Conservation (phyloP, 2,113 vertebrate species). For the Natator depressus region DNA sequence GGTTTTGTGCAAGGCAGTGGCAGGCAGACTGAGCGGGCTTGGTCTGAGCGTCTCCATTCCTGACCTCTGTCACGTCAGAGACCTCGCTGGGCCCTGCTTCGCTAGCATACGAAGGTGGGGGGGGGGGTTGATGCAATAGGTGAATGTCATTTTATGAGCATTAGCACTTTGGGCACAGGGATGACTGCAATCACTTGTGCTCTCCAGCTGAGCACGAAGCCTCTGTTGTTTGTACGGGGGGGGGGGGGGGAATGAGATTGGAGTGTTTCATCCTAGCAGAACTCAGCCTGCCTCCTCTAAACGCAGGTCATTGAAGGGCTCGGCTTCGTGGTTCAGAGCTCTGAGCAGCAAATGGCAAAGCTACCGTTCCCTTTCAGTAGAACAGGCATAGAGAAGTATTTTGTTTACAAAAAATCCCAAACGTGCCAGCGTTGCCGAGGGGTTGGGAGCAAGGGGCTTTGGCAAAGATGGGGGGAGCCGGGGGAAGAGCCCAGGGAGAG, state of each 20-base stretch:
- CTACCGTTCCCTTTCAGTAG: accelerated
- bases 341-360: accelerated
- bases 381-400: not conserved
- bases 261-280: not conserved
- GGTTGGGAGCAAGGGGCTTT: not conserved
- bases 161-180: not conserved
- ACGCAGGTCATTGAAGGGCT: not conserved
- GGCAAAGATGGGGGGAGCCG: not conserved
- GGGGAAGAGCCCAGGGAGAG: accelerated
- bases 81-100: constrained; percentile 12
- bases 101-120: not conserved
- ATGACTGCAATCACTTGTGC: not conserved
- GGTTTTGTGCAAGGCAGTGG: not conserved
- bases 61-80: not conserved
- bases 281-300: not conserved
- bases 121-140: constrained; percentile 10
- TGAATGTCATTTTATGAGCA: not conserved
- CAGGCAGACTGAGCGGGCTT: not conserved
- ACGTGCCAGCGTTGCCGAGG: accelerated
- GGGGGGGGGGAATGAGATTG: accelerated
- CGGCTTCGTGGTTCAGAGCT: accelerated
- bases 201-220: not conserved
- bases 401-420: accelerated
- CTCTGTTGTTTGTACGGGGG: accelerated
- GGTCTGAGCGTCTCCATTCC: not conserved